These are phyloP conservation scores for Solen grandis DNA, from an alignment of 1,140 invertebrate genomes.

Conservation along the genomic window DNA sequence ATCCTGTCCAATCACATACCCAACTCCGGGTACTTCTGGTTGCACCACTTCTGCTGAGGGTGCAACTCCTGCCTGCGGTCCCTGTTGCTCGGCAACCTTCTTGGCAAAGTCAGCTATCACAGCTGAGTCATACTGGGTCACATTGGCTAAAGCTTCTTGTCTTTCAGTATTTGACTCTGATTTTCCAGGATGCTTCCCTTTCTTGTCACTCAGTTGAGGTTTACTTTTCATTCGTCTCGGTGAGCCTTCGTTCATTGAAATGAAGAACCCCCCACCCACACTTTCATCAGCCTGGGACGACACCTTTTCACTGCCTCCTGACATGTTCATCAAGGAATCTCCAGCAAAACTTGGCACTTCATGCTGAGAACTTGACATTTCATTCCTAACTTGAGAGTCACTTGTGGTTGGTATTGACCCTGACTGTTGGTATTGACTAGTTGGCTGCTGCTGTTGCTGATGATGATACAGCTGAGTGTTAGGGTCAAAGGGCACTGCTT, in stretches of 20 bases:
- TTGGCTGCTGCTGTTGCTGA: neutral
- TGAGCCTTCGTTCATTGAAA: neutral
- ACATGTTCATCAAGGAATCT: neutral
- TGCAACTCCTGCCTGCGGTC: neutral
- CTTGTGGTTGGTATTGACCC: no score
- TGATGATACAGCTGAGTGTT: no score
- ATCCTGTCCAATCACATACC: conserved; percentile 49
- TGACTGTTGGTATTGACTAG: neutral
- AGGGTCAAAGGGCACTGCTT: conserved; percentile 5
- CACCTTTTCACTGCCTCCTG: neutral
- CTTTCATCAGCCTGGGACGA: neutral
- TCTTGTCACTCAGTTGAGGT: neutral
- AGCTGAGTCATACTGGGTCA: conserved; percentile 16
- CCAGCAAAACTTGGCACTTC: neutral
- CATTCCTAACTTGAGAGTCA: no score
- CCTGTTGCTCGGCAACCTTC: neutral
- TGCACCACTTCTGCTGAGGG: neutral
- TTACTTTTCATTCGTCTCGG: neutral
- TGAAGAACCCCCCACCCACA: conserved; percentile 5
- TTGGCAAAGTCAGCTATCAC: conserved; percentile 40
- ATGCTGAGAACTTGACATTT: neutral
- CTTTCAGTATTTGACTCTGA: neutral
- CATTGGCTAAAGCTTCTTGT: conserved; percentile 1
- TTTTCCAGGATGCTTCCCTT: neutral
- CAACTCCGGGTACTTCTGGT: conserved; percentile 17